Evolutionary conservation across 2,888 invertebrate genomes (phyloP).

Genomic region (Calameuta idolon): DNA sequence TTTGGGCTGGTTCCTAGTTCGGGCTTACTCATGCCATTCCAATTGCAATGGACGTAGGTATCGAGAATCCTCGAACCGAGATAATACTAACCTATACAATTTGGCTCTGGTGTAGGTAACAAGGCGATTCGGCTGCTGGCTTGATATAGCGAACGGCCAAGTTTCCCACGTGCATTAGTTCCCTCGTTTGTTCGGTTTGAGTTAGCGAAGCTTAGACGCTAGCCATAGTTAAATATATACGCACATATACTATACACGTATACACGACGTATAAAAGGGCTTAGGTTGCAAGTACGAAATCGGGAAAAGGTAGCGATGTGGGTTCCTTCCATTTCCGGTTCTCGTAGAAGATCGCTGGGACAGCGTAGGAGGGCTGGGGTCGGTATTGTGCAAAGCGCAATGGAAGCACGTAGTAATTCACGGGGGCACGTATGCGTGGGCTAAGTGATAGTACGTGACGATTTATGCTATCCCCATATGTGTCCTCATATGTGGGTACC

Average conservation of each 20-base stretch:
- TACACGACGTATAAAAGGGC: too few species aligned
- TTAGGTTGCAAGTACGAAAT: too few species aligned
- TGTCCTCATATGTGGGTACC: too few species aligned
- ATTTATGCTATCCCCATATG: conserved; percentile 38
- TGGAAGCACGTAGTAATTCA: conserved; percentile 39
- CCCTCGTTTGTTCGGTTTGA: conserved; percentile 29
- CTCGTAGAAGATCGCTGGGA: conserved; percentile 12
- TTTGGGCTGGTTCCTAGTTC: too few species aligned
- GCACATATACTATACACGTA: too few species aligned
- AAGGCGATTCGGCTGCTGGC: conserved; percentile 32
- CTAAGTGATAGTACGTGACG: conserved; percentile 52
- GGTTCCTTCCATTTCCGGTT: conserved; percentile 9
- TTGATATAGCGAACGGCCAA: conserved; percentile 32
- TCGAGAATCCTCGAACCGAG: conserved; percentile 29
- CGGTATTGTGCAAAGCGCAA: conserved; percentile 32
- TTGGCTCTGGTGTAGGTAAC: conserved; percentile 25
- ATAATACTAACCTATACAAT: conserved; percentile 38
- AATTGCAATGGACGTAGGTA: conserved; percentile 7
- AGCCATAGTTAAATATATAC: not conserved
- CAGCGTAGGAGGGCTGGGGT: conserved; percentile 17
- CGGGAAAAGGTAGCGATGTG: too few species aligned
- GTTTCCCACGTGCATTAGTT: conserved; percentile 47
- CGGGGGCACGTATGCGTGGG: conserved; percentile 36
- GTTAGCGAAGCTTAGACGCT: conserved; percentile 5
- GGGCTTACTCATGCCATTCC: too few species aligned